Percentiles rank a stretch among this genome's conserved stretches.
These are phyloP conservation scores for Vireo griseus DNA, from an alignment of 2,797 vertebrate genomes.

Conservation along the genomic window DNA sequence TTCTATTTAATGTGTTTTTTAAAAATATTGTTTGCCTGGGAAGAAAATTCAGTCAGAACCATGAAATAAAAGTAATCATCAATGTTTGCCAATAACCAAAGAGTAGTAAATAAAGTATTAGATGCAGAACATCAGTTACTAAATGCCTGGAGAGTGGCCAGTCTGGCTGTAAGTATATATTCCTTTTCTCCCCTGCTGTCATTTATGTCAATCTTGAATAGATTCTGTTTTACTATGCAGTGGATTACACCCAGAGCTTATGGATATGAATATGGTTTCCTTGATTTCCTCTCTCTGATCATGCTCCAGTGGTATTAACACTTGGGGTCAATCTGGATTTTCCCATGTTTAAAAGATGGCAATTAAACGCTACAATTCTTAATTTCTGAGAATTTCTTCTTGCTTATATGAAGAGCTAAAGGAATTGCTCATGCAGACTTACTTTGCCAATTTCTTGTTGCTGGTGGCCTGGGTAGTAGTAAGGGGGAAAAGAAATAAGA, in stretches of 20 bases:
- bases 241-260: slow-evolving; percentile 59
- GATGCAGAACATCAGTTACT: not conserved
- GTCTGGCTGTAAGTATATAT: not conserved
- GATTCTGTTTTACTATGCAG: slow-evolving; percentile 44
- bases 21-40: slow-evolving; percentile 10
- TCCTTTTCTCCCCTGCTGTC: slow-evolving; percentile 18
- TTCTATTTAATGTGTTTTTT: not conserved
- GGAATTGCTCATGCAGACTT: not conserved
- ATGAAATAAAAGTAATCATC: not conserved
- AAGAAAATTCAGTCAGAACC: not conserved
- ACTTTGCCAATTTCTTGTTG: not conserved
- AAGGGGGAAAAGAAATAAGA: not conserved
- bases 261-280: slow-evolving; percentile 52
- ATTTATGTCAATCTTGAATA: slow-evolving; percentile 57
- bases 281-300: slow-evolving; percentile 59
- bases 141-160: slow-evolving; percentile 34
- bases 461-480: not conserved
- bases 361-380: slow-evolving; percentile 46
- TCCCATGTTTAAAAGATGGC: slow-evolving; percentile 49
- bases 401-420: slow-evolving; percentile 8
- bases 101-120: slow-evolving; percentile 28
- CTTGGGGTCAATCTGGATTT: slow-evolving; percentile 66
- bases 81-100: slow-evolving; percentile 5
- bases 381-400: slow-evolving; percentile 43
- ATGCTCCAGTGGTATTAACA: slow-evolving; percentile 58